Base-by-base conservation (phyloP, 1,140 invertebrate species). In the Trichonephila clavata region DNA sequence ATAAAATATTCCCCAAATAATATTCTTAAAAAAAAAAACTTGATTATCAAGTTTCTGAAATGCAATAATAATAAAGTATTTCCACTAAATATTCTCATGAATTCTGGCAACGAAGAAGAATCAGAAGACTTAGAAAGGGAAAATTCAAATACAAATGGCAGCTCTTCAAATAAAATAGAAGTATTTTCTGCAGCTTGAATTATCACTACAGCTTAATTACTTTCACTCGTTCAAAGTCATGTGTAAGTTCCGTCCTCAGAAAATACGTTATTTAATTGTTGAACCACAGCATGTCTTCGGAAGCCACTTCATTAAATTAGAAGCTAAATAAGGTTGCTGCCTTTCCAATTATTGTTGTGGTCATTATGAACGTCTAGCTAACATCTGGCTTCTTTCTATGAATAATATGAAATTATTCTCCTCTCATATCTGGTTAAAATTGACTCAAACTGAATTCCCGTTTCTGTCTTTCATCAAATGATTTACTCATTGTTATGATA, bases 301-400 rank as follows among this genome's bases (percentile, higher is more conserved):
- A 60, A 60, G 57, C 50, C 83, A 21, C 83, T 60, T 59, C 43
- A 84, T 84, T 84, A 84, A 84, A 84, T 84, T 60, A 84, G 83
- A 21, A 77, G 71, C n/a, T 24, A 60, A 84, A 84, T 84, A 24
- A 87, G 86, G 59, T 87, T 63, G 13, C 61, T 68, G 86, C 43
- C 61, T 87, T 63, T 65, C 86, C 86, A 87, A 87, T 87, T 87
- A 87, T 61, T 57, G 60, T 43, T 68, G 59, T 21, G 59, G 61
- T 43, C 61, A 87, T 87, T 87, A 87, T 63, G 86, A 32, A 65
- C 32, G 57, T 63, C 43, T 39, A 87, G 86, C 24, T 21, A 87
- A 65, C 86, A 87, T 87, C 86, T 87, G 86, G 86, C 86, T 87
- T 87, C 59, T 59, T 63, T 87, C 86, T 39, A 21, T 39, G 71